Base-by-base conservation (phyloP, 2,888 invertebrate species). In the Entomobrya multifasciata region DNA sequence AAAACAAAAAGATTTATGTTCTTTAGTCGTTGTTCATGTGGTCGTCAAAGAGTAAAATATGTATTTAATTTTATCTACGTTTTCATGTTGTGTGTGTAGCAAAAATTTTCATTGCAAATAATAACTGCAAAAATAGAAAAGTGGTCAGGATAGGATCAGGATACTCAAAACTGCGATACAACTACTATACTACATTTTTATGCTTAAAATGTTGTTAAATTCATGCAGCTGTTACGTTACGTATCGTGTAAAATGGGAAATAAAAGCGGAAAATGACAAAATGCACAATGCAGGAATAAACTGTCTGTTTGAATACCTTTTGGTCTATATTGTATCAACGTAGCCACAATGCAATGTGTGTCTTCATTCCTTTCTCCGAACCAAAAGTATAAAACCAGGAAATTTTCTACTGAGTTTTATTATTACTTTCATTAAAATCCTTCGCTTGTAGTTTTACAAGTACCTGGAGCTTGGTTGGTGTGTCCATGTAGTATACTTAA, bases 341-440 rank as follows among this genome's bases (percentile, higher is more conserved):
- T 47, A 47, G n/a, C n/a, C 3, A 47, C n/a, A 47, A 47, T n/a
- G n/a, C 47, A 47, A 52, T 4, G n/a, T 1, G 15, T 52, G 2
- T 52, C 25, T 1, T 52, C 13, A 67, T 41, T 44, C 25, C 25
- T 49, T 13, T 49, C 20, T 27, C 17, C 6, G n/a, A 25, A 57
- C 22, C 10, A 15, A 22, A 49, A n/a, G n/a, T 5, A 20, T 6
- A 20, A 20, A 55, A 17, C 36, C 4, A 17, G 36, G 10, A 4
- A 72, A 52, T n/a, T n/a, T n/a, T 17, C 15, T 22, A 30, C 74
- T 67, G 25, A 65, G 65, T 86, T 86, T 86, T 86, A 80, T 86
- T 86, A 86, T 86, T 80, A 67, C 86, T 80, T 80, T 86, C 80
- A 80, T 72, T 86, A 86, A 85, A 79, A 62, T 76, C 22, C 44